Evolutionary conservation across 2,888 invertebrate species (phyloP).

Genomic region (Limnephilus auricula): DNA sequence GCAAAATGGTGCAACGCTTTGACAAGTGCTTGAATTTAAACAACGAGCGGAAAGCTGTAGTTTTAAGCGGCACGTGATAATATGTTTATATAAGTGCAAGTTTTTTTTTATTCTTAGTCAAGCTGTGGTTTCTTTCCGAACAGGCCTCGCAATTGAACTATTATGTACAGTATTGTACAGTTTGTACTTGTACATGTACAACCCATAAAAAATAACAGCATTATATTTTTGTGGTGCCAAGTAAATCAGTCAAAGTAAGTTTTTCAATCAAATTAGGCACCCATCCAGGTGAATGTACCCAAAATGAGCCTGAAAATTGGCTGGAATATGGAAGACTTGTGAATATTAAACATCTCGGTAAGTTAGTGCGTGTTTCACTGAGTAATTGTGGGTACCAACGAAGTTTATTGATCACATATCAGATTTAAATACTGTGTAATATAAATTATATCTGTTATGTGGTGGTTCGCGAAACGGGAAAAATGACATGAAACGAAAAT

Average conservation of each 20-base stretch:
- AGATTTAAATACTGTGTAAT: neutral
- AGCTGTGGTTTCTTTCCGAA: too few relatives aligned
- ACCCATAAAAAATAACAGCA: neutral
- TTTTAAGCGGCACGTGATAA: too few relatives aligned
- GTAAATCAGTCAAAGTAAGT: neutral
- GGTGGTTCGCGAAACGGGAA: neutral
- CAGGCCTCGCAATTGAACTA: too few relatives aligned
- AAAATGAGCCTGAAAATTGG: neutral
- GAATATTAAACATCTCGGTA: neutral
- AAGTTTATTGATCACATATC: neutral
- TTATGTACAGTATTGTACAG: neutral
- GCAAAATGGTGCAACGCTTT: too few relatives aligned
- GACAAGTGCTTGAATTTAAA: too few relatives aligned
- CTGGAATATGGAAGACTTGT: neutral
- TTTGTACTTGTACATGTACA: too few relatives aligned
- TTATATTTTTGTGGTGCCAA: neutral
- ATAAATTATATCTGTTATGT: neutral
- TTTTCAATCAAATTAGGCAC: neutral
- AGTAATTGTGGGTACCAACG: neutral
- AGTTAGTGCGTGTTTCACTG: neutral
- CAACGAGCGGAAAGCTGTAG: too few relatives aligned
- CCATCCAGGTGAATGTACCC: neutral
- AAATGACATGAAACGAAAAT: neutral
- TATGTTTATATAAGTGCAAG: too few relatives aligned
- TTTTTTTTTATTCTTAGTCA: too few relatives aligned